Percentiles rank a stretch among this genome's conserved stretches.
These are phyloP conservation scores for Chamaea fasciata DNA, from an alignment of 2,113 vertebrate genomes.

Conservation along the genomic window DNA sequence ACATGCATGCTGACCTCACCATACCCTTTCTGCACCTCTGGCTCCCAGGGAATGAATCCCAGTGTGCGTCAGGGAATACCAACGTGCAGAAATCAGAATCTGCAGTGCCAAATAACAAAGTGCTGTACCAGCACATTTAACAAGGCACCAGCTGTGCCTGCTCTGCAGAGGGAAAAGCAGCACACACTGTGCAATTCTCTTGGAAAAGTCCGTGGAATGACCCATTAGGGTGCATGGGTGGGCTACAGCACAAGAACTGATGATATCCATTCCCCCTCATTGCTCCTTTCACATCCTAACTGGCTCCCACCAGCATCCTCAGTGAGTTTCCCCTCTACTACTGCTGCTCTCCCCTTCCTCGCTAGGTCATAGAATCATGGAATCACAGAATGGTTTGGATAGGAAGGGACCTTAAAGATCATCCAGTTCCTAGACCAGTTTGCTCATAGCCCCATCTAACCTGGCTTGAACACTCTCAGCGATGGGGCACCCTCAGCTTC, in stretches of 20 bases:
- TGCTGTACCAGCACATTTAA: background rate
- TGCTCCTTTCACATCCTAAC: background rate
- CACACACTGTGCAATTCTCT: background rate
- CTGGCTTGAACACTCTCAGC: background rate
- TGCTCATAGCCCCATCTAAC: background rate
- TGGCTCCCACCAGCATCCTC: background rate
- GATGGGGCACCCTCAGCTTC: background rate
- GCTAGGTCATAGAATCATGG: fast-evolving
- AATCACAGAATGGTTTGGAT: background rate
- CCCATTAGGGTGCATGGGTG: fast-evolving
- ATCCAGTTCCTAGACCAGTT: background rate
- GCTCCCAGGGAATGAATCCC: background rate
- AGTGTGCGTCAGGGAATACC: background rate
- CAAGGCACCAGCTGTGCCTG: background rate
- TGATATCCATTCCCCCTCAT: background rate
- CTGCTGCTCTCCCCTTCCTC: background rate
- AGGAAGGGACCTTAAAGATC: background rate
- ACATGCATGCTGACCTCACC: background rate
- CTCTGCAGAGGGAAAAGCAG: background rate
- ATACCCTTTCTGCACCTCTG: background rate
- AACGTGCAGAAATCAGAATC: background rate
- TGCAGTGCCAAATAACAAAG: background rate
- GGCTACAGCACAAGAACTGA: background rate
- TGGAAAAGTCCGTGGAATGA: background rate
- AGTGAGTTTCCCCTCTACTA: background rate